phyloP scores from a whole-genome alignment of 2,113 vertebrate species.

The Tympanuchus pallidicinctus region DNA sequence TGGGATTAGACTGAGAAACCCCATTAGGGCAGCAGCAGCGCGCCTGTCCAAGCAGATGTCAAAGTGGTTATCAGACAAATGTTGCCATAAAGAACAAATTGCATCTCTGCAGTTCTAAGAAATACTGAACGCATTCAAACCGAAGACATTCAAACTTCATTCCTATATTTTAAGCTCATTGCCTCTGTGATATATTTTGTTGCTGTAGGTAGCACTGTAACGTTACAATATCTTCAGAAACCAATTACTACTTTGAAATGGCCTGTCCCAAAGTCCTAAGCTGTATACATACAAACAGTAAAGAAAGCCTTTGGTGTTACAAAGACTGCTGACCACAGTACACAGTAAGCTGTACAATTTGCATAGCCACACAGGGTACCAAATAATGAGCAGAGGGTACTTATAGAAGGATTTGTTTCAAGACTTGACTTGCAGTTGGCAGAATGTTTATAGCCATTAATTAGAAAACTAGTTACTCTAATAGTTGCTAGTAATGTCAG shows the following conservation, averaged over 20 bases:
- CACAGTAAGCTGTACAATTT: not conserved
- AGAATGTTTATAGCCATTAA: not conserved
- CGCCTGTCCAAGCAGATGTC: not conserved
- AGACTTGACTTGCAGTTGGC: not conserved
- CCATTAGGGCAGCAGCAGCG: not conserved
- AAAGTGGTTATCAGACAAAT: not conserved
- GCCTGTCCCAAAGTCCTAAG: not conserved
- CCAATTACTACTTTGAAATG: not conserved
- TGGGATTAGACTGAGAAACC: not conserved
- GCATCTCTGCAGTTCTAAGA: not conserved
- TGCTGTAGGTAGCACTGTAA: not conserved
- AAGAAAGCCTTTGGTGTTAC: not conserved
- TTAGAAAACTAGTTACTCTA: not conserved
- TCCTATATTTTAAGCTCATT: not conserved
- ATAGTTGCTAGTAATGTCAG: not conserved
- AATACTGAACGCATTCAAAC: not conserved
- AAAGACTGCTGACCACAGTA: not conserved
- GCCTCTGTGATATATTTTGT: rapidly evolving
- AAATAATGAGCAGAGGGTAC: not conserved
- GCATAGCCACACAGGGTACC: not conserved
- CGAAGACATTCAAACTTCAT: not conserved
- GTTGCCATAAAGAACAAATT: not conserved
- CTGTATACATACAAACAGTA: not conserved
- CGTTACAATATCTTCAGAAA: not conserved
- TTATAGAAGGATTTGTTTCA: not conserved